phyloP scores from a whole-genome alignment of 2,113 vertebrate species.

The Thryonomys swinderianus region DNA sequence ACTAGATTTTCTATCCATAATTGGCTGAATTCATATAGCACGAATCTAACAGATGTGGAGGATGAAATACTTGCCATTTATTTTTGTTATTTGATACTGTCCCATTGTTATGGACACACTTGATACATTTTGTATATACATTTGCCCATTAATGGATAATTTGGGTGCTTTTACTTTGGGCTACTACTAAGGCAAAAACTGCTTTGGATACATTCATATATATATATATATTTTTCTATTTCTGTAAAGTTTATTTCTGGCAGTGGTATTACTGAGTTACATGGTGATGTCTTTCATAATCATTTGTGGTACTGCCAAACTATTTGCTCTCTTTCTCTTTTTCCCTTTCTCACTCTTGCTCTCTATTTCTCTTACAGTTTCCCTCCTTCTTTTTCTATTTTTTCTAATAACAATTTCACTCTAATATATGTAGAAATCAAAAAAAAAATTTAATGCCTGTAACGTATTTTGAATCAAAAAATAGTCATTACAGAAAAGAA shows the following conservation, averaged over 20 bases:
- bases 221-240: too few species aligned
- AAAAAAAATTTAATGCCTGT: not conserved
- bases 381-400: rapidly evolving
- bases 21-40: not conserved
- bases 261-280: not conserved
- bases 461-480: slow-evolving; percentile 35
- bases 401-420: not conserved
- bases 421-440: not conserved
- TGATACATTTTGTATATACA: not conserved
- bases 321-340: not conserved
- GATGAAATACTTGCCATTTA: too few species aligned
- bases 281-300: not conserved
- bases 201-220: not conserved
- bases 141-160: not conserved
- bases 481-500: slow-evolving; percentile 34
- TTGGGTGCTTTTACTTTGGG: not conserved
- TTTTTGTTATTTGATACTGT: not conserved
- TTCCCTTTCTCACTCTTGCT: not conserved
- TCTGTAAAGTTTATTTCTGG: not conserved
- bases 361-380: not conserved
- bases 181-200: not conserved
- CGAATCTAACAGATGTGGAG: not conserved
- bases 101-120: not conserved
- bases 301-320: not conserved
- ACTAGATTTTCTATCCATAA: not conserved